These are phyloP conservation scores for Trematomus loennbergii DNA, from an alignment of 2,113 vertebrate species.

Conservation along the genomic window DNA sequence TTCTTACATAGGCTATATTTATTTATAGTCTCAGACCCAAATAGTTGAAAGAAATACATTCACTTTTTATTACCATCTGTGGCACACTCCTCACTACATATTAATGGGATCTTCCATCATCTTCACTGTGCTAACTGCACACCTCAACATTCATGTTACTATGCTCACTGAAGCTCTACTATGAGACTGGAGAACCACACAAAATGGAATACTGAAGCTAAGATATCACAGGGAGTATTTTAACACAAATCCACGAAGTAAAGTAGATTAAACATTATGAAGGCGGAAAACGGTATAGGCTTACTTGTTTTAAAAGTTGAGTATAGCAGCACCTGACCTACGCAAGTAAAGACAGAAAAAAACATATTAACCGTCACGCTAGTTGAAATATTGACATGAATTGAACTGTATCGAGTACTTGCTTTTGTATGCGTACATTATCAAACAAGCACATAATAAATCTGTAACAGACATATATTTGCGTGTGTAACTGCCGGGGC, in stretches of 20 bases:
- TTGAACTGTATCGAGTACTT: no score
- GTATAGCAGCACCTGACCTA: no score
- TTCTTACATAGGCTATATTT: not conserved
- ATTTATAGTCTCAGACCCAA: not conserved
- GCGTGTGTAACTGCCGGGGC: no score
- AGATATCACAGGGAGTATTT: no score
- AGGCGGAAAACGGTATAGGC: no score
- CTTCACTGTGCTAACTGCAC: not conserved
- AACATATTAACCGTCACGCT: no score
- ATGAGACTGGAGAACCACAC: not conserved
- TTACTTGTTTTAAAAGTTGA: no score
- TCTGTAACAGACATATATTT: no score
- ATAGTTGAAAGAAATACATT: not conserved
- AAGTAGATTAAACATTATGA: not conserved
- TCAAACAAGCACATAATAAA: no score
- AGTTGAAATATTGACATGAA: no score
- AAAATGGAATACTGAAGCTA: not conserved
- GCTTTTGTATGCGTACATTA: not conserved
- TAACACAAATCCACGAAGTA: not conserved
- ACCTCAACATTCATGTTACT: not conserved
- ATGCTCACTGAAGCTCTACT: not conserved
- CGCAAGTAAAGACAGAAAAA: no score
- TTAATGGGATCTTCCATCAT: constrained; percentile 5
- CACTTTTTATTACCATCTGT: no score
- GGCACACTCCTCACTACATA: not conserved